These are phyloP conservation scores for Herpailurus yagouaroundi DNA, from an alignment of 2,113 vertebrate genomes.

Conservation along the genomic window DNA sequence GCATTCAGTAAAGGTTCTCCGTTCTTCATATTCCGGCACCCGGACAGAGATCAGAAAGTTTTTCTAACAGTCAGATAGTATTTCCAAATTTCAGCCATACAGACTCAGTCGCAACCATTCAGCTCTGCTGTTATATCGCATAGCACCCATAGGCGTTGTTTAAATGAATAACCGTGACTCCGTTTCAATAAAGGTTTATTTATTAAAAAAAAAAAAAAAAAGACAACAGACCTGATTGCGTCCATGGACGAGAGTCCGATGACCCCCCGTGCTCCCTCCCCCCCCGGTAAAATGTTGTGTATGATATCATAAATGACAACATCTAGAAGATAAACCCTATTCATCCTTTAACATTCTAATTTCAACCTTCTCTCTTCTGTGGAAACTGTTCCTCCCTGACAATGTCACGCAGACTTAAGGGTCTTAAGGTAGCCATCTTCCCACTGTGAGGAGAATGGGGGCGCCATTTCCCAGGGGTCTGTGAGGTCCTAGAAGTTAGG, in stretches of 20 bases:
- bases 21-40: neutral
- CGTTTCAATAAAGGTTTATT: slow-evolving; percentile 18
- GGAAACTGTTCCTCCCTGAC: neutral
- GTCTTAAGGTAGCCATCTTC: neutral
- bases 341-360: neutral
- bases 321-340: neutral
- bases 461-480: accelerated
- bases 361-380: neutral
- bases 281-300: neutral
- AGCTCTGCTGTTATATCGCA: neutral
- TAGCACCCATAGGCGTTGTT: neutral
- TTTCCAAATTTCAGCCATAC: neutral
- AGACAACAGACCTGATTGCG: neutral
- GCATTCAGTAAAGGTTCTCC: neutral
- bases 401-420: neutral
- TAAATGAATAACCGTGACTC: neutral
- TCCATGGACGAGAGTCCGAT: neutral
- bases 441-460: neutral
- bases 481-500: neutral
- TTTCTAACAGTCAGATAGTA: neutral
- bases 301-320: neutral
- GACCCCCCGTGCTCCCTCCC: too few relatives aligned
- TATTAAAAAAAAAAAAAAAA: neutral
- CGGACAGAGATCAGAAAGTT: accelerated
- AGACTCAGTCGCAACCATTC: neutral